Evolutionary conservation across 2,888 invertebrate species (phyloP), one percentile per base, ranked within the genome.

Genomic region (Globia sparganii): DNA sequence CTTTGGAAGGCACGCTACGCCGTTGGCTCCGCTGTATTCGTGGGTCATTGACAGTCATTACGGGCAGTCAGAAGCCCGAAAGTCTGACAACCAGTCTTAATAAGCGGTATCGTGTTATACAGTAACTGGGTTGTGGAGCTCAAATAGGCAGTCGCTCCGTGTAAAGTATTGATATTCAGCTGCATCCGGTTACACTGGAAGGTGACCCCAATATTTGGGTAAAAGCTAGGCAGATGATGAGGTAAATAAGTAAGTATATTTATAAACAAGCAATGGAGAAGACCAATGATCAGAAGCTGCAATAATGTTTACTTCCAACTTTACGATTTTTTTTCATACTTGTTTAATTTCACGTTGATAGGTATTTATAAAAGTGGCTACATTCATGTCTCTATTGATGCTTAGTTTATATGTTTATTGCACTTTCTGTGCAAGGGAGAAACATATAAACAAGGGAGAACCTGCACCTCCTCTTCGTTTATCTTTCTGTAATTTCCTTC

Each of bases 301-400:
- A 31, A 59, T 28, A 75, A 70, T 65, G 49, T 65, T 65, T 37
- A 40, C 37, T 70, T 74, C 34, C 43, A 59, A 13, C 34, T 66
- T 28, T 2, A 15, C 4, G 21, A 53, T 18, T 61, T 46, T 65
- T n/a, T n/a, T n/a, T n/a, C n/a, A 53, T 28, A 56, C 2, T 4
- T 28, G 25, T 31, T 43, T 21, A 5, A 31, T 31, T 61, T 71
- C 25, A 6, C n/a, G n/a, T 31, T 34, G n/a, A n/a, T n/a, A n/a
- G n/a, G n/a, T 25, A 53, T 25, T 53, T 3, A 53, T 53, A 9
- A 25, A 53, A 53, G 6, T 18, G 21, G 49, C 6, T 2, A 9
- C 25, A 25, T 53, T 25, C 25, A 9, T 0, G 9, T 53, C 6
- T 0, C 53, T 53, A 0, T 9, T 25, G 15, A 49, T 34, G 25